Base-by-base conservation (phyloP, 2,113 vertebrate species). In the Ictidomys tridecemlineatus region DNA sequence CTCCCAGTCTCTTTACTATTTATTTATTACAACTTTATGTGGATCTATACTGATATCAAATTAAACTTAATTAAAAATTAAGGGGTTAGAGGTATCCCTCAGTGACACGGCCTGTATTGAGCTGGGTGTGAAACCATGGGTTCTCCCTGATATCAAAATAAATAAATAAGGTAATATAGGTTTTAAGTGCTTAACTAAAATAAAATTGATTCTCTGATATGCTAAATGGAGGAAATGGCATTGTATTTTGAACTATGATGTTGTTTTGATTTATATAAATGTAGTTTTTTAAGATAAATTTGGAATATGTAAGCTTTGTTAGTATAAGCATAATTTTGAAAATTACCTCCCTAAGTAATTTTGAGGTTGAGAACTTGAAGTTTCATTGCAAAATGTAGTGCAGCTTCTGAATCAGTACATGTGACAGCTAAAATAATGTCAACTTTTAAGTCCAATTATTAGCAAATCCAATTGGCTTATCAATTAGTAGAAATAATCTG, bases 151-250 rank as follows among this genome's bases (percentile, higher is more conserved):
- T 58, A 77, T 28, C 2, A 67, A 8, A 9, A 39, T 5, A 39
- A 30, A 61, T 61, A 39, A 77, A 16, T 42, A 97, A 76, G 24
- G 39, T 67, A 91, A 63, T 20, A 7, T 53, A 28, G 76, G 30
- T 48, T 76, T 93, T 86, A 94, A 92, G 48, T 87, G n/a, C 13
- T 91, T 93, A 67, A 86, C 61, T 91, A 77, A 86, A 85, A 89
- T 53, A 89, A 97, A 95, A 42, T 82, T 5, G 16, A 82, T 84
- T 88, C 13, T 91, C 42, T 88, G 37, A 77, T 69, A 82, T 87
- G 56, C 48, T 34, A 95, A 84, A 95, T 69, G 53, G 34, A 95
- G 53, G 84, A 96, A 87, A 87, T 72, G 65, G n/a, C 58, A 76
- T 88, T 74, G 88, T 95, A 58, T 74, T 69, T 28, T 74, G 24